A percentile compares a stretch with the other conserved stretches of the same genome.
Evolutionary conservation across 1,140 invertebrate genomes (phyloP).

Genomic region (Delia radicum): DNA sequence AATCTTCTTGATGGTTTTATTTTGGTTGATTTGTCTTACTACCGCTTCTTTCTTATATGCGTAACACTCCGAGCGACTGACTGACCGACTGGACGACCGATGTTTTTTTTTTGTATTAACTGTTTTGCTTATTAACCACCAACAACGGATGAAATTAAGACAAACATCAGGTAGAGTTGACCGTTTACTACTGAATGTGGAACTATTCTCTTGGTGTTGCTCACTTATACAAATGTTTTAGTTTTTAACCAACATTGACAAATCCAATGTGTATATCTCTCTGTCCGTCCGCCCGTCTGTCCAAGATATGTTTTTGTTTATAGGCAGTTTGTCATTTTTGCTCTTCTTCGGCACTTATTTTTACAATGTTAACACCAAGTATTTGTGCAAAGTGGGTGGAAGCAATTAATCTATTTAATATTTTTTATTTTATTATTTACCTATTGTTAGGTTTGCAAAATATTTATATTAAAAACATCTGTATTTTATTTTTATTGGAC

Average conservation of each 20-base stretch:
- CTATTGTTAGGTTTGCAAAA: neutral
- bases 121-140: too few relatives aligned
- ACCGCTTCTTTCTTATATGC: neutral
- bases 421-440: neutral
- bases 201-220: neutral
- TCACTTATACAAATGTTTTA: slow-evolving; percentile 7
- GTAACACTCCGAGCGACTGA: neutral
- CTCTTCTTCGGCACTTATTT: neutral
- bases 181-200: slow-evolving; percentile 7
- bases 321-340: neutral
- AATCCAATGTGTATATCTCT: neutral
- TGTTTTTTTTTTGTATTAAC: too few relatives aligned
- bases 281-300: neutral
- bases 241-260: neutral
- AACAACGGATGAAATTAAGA: too few relatives aligned
- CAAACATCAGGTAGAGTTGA: neutral
- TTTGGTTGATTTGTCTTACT: slow-evolving; percentile 22
- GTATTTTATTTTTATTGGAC: neutral
- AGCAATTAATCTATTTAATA: too few relatives aligned
- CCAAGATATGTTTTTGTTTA: neutral
- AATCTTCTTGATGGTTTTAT: slow-evolving; percentile 16
- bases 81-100: neutral
- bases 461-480: neutral
- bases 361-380: too few relatives aligned
- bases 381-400: too few relatives aligned